Evolutionary conservation across 2,797 vertebrate genomes (phyloP).

Genomic region (Coccyzus lansbergi): DNA sequence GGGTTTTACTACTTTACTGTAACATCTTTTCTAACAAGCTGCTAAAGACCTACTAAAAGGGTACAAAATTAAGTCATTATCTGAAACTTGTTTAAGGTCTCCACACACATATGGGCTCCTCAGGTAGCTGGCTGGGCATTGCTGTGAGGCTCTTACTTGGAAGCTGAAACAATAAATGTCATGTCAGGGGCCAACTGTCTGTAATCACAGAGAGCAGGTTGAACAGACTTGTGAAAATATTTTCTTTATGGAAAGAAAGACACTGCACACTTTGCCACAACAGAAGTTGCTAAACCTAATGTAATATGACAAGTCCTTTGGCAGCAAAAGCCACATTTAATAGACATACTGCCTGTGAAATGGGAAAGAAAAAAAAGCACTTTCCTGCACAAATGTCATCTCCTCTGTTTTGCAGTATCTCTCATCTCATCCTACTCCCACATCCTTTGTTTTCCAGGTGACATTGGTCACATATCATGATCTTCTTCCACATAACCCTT

Average conservation of each 20-base stretch:
- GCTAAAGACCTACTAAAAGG: constrained; percentile 47
- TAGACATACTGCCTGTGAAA: constrained; percentile 70
- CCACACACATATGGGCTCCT: constrained; percentile 67
- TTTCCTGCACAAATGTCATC: constrained; percentile 20
- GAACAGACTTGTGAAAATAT: constrained; percentile 75
- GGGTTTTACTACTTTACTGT: neutral
- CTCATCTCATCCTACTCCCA: neutral
- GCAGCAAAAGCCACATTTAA: constrained; percentile 71
- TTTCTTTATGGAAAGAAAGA: constrained; percentile 76
- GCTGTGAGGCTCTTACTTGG: constrained; percentile 60
- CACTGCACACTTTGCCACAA: constrained; percentile 71
- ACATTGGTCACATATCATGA: fast-evolving
- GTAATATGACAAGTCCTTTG: constrained; percentile 74
- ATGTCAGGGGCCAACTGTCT: constrained; percentile 73
- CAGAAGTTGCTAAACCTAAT: constrained; percentile 75
- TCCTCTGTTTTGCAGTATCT: neutral
- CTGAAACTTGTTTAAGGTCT: constrained; percentile 55
- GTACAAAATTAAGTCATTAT: constrained; percentile 54
- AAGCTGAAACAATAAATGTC: constrained; percentile 67
- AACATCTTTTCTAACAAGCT: neutral
- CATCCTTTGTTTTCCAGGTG: neutral
- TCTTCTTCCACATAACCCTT: neutral
- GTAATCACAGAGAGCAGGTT: constrained; percentile 74
- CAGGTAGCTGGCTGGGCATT: constrained; percentile 73
- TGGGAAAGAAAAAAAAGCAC: constrained; percentile 41